Evolutionary conservation across 2,113 vertebrate species (phyloP), one percentile per base, ranked within the genome.

Genomic region (Tetrax tetrax): DNA sequence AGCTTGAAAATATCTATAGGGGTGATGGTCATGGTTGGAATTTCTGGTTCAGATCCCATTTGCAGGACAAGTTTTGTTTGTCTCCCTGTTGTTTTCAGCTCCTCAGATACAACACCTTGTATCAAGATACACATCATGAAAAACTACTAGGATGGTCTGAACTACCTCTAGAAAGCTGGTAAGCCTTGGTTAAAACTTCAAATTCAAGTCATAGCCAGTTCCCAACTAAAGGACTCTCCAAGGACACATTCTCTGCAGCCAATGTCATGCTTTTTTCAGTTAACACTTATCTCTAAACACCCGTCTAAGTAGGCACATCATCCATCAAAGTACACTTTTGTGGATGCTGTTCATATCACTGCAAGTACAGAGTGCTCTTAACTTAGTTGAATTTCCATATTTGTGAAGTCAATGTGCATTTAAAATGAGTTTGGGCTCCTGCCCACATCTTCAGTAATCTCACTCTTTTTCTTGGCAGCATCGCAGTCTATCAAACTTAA

Each of bases 341-440:
- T 59, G 47, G 47, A 71, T 51, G 43, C 37, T 69, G 14, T 63
- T 89, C 47, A 24, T 45, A 66, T 25, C 31, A 29, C 23, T 61
- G 28, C n/a, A 27, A 37, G 23, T 66, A 86, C 23, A 38, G 47
- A 57, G 7, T n/a, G 27, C 37, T 65, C 43, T 75, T 78, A 91
- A 82, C 74, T 90, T 85, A 66, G 57, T 14, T 92, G 33, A 65
- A 72, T 88, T 95, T 94, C 54, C 54, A 37, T 83, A 41, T 92
- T 83, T 92, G 56, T 57, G 31, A 93, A 86, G 45, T 20, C 45
- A 89, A 33, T 47, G 14, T 69, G 24, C 71, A 72, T 92, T 68
- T 75, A 48, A 91, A 91, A 63, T 70, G 4, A 54, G 14, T 27
- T 89, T 51, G 69, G 43, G 5, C 35, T 89, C 18, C 61, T 95